Conservation (phyloP, 2,113 vertebrate genomes). For the Cynoglossus semilaevis region DNA sequence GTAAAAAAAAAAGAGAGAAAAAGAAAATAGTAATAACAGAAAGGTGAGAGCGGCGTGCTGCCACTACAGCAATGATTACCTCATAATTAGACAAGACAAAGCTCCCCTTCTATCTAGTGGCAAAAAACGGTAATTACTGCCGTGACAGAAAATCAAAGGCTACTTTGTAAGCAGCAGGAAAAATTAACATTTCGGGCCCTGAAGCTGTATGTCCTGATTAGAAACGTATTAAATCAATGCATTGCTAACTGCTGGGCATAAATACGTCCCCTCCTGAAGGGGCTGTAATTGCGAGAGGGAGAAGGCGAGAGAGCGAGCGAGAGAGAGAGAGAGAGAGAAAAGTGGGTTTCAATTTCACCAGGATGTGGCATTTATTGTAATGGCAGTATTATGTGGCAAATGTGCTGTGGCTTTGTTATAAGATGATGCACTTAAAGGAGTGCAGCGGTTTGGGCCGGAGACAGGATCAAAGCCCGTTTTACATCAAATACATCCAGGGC, state of each 20-base stretch:
- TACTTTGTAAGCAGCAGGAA: constrained; percentile 96
- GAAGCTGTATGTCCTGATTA: constrained; percentile 98
- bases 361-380: constrained; percentile 61
- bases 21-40: constrained; percentile 81
- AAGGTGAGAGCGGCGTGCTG: constrained; percentile 88
- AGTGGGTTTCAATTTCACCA: constrained; percentile 66
- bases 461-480: constrained; percentile 64
- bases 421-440: constrained; percentile 44
- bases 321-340: constrained; percentile 24
- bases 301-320: background rate
- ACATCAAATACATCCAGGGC: constrained; percentile 26
- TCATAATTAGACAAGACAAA: constrained; percentile 99
- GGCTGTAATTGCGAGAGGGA: constrained; percentile 70
- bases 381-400: constrained; percentile 53
- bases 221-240: constrained; percentile 99
- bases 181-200: constrained; percentile 96
- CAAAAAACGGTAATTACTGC: constrained; percentile 98
- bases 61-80: constrained; percentile 94
- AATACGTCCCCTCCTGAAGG: constrained; percentile 74
- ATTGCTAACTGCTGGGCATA: constrained; percentile 88
- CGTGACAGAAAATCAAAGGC: constrained; percentile 99
- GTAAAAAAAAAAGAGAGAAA: constrained; percentile 72
- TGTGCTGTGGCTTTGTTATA: constrained; percentile 43
- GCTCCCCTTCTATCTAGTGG: constrained; percentile 93
- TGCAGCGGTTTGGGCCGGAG: constrained; percentile 11